These are phyloP conservation scores for Acleris sparsana DNA, from an alignment of 2,888 invertebrate species.

Conservation along the genomic window DNA sequence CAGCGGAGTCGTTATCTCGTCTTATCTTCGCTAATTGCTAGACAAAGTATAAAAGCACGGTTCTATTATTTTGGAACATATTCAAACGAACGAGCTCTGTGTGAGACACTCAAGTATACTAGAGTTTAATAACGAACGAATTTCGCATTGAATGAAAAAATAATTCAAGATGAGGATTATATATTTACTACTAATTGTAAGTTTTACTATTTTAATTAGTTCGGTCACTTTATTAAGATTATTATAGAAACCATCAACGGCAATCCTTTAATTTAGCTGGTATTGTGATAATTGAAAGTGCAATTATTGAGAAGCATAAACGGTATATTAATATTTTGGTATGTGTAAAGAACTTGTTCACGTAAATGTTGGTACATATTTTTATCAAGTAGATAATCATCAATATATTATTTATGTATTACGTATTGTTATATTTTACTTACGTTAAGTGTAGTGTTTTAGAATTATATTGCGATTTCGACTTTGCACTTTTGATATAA, in stretches of 20 bases:
- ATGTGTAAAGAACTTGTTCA: too few species aligned
- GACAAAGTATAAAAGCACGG: conserved; percentile 70
- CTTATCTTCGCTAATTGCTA: conserved; percentile 75
- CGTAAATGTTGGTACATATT: too few species aligned
- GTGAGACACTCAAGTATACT: conserved; percentile 63
- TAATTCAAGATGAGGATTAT: conserved; percentile 69
- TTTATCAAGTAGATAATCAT: too few species aligned
- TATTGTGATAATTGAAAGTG: too few species aligned
- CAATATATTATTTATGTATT: too few species aligned
- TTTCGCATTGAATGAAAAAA: conserved; percentile 59
- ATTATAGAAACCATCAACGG: too few species aligned
- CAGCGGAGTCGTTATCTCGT: conserved; percentile 71
- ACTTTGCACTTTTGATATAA: background rate
- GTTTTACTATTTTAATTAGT: conserved; percentile 45
- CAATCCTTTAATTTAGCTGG: too few species aligned
- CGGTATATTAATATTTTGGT: too few species aligned
- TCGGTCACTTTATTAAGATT: conserved; percentile 2
- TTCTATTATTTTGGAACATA: conserved; percentile 55
- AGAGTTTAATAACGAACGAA: conserved; percentile 72
- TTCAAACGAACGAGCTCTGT: conserved; percentile 75
- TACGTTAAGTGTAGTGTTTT: too few species aligned
- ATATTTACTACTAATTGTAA: conserved; percentile 70
- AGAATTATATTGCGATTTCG: background rate
- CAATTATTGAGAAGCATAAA: too few species aligned
- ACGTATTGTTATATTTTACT: too few species aligned